Evolutionary conservation across 2,888 invertebrate species (phyloP).

Genomic region (Gari tellinella): DNA sequence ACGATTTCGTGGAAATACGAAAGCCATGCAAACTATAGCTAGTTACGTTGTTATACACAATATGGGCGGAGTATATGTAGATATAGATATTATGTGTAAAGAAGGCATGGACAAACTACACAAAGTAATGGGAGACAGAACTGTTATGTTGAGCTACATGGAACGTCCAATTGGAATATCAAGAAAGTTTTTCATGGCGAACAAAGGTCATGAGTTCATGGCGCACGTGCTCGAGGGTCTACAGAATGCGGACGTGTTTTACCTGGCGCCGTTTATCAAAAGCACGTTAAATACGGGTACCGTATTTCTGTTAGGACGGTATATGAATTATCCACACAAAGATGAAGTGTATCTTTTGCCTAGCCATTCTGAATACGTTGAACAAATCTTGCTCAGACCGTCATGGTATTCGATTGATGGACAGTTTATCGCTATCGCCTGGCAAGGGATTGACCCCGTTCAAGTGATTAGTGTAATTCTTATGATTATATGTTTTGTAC

Average conservation of each 20-base stretch:
- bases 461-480: neutral
- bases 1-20: constrained; percentile 14
- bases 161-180: constrained; percentile 37
- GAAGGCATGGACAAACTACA: constrained; percentile 11
- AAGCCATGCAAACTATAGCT: constrained; percentile 27
- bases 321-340: constrained; percentile 34
- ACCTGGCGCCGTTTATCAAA: constrained; percentile 35
- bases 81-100: constrained; percentile 28
- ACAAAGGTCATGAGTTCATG: constrained; percentile 30
- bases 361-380: neutral
- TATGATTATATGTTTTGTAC: too few relatives aligned
- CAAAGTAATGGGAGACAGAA: constrained; percentile 23
- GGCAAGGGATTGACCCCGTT: neutral
- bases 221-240: constrained; percentile 37
- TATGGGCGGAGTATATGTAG: constrained; percentile 31
- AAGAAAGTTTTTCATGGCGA: constrained; percentile 30
- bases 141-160: constrained; percentile 22
- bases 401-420: constrained; percentile 1
- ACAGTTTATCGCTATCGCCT: neutral
- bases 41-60: constrained; percentile 27
- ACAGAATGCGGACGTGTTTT: constrained; percentile 25
- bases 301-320: constrained; percentile 29
- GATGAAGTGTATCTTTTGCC: constrained; percentile 29
- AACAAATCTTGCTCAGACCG: neutral
- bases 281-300: constrained; percentile 29